Evolutionary conservation across 1,140 invertebrate genomes (phyloP), one percentile per base, ranked within the genome.

Genomic region (Delia radicum): DNA sequence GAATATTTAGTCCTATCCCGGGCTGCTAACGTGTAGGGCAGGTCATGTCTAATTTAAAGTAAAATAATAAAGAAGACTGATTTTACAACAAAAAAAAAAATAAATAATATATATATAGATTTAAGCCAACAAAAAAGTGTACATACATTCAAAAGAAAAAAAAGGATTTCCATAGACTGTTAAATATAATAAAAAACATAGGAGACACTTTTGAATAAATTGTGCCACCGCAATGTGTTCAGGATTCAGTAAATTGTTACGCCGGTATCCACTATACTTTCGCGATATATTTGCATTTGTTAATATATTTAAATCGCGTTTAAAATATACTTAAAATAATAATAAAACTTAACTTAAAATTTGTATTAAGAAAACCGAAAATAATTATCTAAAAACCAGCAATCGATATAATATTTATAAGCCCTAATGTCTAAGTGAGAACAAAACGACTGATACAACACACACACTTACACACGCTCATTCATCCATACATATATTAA

Each of bases 1-100:
- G 78, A 79, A 78, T 26, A 72, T 84, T 85, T 80, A 85, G 84
- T 85, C 84, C 84, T 85, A 84, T 85, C 82, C 82, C 84, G 84
- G 84, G 84, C 83, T 85, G 84, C 84, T 85, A 81, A 74, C 84
- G 81, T 81, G 84, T 85, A 84, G 83, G 84, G 84, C 84, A 85
- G 84, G 84, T 85, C 84, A 85, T 85, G 84, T 84, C 84, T 83
- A 79, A 33, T 63, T 31, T 18, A 28, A 67, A 28, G 7, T 31
- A 4, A 67, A 67, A 67, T 15, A 67, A n/a, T 28, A 67, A 67
- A 67, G 15, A 69, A 69, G 65, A 69, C 65, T 69, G 65, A 69
- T 69, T 69, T 67, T 69, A 18, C 15, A 27, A 12, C 62, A 15
- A 63, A 28, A 8, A 28, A n/a, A n/a, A n/a, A n/a, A n/a, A n/a